Percentiles rank a stretch among this genome's conserved stretches.
phyloP scores from a whole-genome alignment of 2,113 vertebrate species.

The Pygoscelis adeliae region DNA sequence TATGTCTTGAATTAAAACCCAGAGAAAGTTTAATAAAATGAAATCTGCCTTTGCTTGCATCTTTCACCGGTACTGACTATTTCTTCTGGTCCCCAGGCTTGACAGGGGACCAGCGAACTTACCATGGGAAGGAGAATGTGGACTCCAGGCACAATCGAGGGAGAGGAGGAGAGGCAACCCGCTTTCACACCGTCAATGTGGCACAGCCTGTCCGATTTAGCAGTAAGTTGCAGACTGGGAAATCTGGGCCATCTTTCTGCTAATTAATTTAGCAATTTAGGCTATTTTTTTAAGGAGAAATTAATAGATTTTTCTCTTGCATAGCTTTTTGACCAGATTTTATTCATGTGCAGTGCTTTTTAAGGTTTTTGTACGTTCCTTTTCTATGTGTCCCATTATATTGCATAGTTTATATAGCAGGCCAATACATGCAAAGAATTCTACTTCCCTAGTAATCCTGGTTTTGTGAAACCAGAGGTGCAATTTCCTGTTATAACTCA shows the following conservation, averaged over 20 bases:
- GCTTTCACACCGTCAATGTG: conserved; percentile 80
- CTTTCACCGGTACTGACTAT: background rate
- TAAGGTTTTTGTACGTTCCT: background rate
- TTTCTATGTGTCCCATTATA: background rate
- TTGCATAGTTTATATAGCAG: background rate
- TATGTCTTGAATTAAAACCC: background rate
- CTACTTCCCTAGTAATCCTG: background rate
- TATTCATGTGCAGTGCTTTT: background rate
- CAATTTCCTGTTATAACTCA: background rate
- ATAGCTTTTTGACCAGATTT: background rate
- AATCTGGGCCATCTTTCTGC: background rate
- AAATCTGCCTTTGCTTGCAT: background rate
- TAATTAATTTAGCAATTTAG: background rate
- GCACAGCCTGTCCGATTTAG: conserved; percentile 94
- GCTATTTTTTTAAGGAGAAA: background rate
- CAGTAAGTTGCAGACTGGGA: conserved; percentile 87
- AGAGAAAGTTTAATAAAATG: background rate
- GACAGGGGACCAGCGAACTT: conserved; percentile 83
- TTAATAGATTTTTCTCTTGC: background rate
- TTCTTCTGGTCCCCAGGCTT: conserved; percentile 72
- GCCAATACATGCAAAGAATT: background rate
- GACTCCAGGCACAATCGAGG: conserved; percentile 71
- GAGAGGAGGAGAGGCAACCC: conserved; percentile 72
- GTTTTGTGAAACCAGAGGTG: background rate
- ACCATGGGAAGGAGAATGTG: conserved; percentile 83